These are phyloP conservation scores for Epinephelus lanceolatus DNA, from an alignment of 2,113 vertebrate genomes.

Conservation along the genomic window DNA sequence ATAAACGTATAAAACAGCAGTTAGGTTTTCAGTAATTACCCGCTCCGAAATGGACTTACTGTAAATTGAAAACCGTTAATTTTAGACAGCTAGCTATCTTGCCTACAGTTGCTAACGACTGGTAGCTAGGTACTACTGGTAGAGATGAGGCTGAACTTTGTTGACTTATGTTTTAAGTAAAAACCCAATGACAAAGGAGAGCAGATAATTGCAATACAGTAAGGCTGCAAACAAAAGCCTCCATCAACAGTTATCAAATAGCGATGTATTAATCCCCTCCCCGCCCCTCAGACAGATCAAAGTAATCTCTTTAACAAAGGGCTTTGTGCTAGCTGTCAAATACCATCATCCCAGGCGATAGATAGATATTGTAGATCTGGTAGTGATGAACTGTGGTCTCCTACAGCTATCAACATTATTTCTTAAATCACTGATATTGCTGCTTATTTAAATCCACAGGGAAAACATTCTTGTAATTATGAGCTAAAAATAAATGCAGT, in stretches of 20 bases:
- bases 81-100: conserved; percentile 37
- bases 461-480: background rate
- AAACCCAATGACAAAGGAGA: background rate
- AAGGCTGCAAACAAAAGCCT: conserved; percentile 35
- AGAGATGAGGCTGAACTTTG: conserved; percentile 59
- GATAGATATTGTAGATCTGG: background rate
- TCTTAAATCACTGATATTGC: background rate
- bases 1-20: background rate
- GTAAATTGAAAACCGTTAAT: conserved; percentile 31
- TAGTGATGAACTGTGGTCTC: background rate
- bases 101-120: conserved; percentile 58
- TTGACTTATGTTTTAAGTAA: conserved; percentile 17
- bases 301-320: conserved; percentile 83
- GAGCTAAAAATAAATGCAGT: background rate
- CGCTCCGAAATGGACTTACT: background rate
- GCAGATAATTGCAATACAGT: background rate
- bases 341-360: conserved; percentile 47
- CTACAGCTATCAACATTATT: background rate
- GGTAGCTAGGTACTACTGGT: conserved; percentile 25
- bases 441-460: background rate
- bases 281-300: conserved; percentile 70
- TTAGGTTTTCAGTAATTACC: background rate
- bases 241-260: conserved; percentile 34
- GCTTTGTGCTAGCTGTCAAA: conserved; percentile 78
- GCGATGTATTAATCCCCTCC: conserved; percentile 58